Base-by-base conservation (phyloP, 2,888 invertebrate species). In the Papilio protenor region DNA sequence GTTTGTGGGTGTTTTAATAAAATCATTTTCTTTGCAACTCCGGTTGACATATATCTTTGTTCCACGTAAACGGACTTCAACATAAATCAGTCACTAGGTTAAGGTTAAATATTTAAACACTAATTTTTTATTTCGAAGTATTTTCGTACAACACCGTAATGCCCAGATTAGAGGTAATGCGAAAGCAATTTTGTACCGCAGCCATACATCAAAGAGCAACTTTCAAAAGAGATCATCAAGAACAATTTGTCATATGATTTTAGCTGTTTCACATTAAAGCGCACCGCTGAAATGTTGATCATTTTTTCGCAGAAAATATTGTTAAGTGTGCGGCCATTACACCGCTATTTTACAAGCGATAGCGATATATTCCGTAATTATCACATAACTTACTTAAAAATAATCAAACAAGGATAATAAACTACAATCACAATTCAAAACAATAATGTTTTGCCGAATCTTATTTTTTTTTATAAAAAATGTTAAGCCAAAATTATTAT, bases 201-300 rank as follows among this genome's bases (percentile, higher is more conserved):
- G 80, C 77, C 73, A 80, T 71, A 89, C 88, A 90, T 93, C 92
- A 93, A 93, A 93, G 89, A 77, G 52, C 83, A 85, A 86, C 85
- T 86, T 85, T 86, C 87, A 86, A 87, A 87, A 87, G 85, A 78
- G 77, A 78, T 86, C 85, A 85, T 84, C 85, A 83, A 84, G 81
- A 84, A 85, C 87, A 90, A 92, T 93, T 92, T 92, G 91, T 92
- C 92, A 91, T 82, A 85, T 81, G 79, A 83, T 82, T 82, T 82
- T 82, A 71, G 83, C 81, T 81, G 83, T 82, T 85, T 84, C 84
- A 85, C 84, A 85, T 81, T 82, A 83, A 84, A 81, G 80, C 80
- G 83, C 83, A 82, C 77, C 81, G 82, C 78, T 84, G 83, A 82
- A 84, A 82, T 82, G 81, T 78, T 85, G 83, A 85, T 86, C 84